Percentiles rank a stretch among this genome's conserved stretches.
These are phyloP conservation scores for Archips xylosteana DNA, from an alignment of 2,888 invertebrate species.

Conservation along the genomic window DNA sequence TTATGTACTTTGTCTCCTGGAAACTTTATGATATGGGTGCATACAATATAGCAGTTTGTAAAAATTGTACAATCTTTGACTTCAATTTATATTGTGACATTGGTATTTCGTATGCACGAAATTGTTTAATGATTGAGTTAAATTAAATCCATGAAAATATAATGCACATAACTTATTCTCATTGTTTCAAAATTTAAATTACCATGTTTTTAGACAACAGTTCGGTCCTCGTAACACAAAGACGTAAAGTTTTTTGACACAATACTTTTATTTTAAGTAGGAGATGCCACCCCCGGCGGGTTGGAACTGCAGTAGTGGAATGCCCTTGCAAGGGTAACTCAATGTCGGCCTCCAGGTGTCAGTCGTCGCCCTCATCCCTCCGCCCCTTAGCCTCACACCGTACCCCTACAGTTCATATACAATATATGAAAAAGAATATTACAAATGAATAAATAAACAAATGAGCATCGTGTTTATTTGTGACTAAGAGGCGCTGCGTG, in stretches of 20 bases:
- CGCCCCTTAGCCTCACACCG: constrained; percentile 55
- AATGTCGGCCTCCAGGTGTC: constrained; percentile 79
- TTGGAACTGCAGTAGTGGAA: constrained; percentile 75
- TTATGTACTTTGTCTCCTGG: too few relatives aligned
- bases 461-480: constrained; percentile 24
- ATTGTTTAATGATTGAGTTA: background rate
- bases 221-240: constrained; percentile 35
- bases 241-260: constrained; percentile 32
- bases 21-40: too few relatives aligned
- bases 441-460: constrained; percentile 70
- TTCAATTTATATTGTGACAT: too few relatives aligned
- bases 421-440: constrained; percentile 42
- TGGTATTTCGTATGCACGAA: too few relatives aligned
- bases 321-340: constrained; percentile 80
- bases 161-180: background rate
- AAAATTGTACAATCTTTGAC: too few relatives aligned
- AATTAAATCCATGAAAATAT: background rate
- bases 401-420: constrained; percentile 55
- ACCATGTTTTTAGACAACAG: too few relatives aligned
- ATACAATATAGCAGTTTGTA: too few relatives aligned
- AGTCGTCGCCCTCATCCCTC: constrained; percentile 79
- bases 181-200: too few relatives aligned
- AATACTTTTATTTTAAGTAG: constrained; percentile 44
- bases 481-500: background rate
- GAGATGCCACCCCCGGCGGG: constrained; percentile 50